Conservation (phyloP, 2,113 vertebrate species). For the Chlorodrepanis virens region DNA sequence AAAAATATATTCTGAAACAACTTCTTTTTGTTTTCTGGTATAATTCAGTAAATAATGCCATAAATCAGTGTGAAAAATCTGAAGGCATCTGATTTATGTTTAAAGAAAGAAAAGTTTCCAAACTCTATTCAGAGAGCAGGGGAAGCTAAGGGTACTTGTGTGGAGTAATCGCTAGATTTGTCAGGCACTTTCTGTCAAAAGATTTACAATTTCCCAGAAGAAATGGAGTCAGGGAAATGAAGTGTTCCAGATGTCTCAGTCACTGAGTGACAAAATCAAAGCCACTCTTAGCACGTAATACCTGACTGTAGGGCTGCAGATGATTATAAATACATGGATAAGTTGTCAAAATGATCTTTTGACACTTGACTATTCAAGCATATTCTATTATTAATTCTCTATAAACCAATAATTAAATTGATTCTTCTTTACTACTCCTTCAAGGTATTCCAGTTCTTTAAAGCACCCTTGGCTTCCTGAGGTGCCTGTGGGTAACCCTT, state of each 20-base stretch:
- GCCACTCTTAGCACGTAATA: not conserved
- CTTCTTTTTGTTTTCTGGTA: not conserved
- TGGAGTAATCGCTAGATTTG: not conserved
- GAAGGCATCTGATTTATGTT: not conserved
- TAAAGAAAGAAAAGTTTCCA: not conserved
- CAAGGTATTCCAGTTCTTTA: not conserved
- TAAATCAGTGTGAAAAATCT: not conserved
- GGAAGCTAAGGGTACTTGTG: not conserved
- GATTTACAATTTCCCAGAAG: not conserved
- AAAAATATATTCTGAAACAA: not conserved
- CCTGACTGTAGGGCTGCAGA: not conserved
- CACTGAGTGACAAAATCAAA: not conserved
- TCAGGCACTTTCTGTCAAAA: not conserved
- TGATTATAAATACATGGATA: not conserved
- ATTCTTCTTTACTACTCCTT: not conserved
- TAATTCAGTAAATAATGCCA: not conserved
- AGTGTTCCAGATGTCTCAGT: not conserved
- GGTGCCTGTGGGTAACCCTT: not conserved
- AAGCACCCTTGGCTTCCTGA: not conserved
- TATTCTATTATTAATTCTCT: not conserved
- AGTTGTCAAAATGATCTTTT: not conserved
- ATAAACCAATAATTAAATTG: not conserved
- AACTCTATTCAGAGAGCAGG: not conserved
- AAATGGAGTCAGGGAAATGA: not conserved
- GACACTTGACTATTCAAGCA: not conserved